phyloP scores from a whole-genome alignment of 2,797 vertebrate genomes.

The Pseudochromis fuscus region DNA sequence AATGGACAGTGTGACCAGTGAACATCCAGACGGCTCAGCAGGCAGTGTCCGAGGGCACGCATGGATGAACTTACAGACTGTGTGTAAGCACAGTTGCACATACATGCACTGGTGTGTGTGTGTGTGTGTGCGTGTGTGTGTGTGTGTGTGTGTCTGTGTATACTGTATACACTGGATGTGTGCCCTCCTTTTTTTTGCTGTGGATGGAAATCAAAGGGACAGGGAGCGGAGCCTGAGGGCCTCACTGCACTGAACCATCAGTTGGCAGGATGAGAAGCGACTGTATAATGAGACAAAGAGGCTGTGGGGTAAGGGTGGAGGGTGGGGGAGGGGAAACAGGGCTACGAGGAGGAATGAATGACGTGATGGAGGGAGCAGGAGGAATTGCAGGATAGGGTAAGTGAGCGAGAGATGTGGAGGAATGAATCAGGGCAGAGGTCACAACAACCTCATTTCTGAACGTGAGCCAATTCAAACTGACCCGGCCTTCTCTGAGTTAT shows the following conservation, averaged over 20 bases:
- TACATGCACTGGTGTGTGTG: background rate
- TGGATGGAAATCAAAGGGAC: constrained; percentile 72
- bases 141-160: constrained; percentile 9
- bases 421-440: constrained; percentile 43
- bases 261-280: constrained; percentile 64
- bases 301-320: accelerated
- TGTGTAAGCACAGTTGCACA: background rate
- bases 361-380: constrained; percentile 36
- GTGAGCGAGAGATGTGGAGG: background rate
- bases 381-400: constrained; percentile 15
- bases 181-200: constrained; percentile 65
- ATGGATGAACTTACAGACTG: constrained; percentile 1
- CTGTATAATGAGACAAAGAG: constrained; percentile 50
- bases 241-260: constrained; percentile 77
- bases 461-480: background rate
- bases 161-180: constrained; percentile 31
- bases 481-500: background rate
- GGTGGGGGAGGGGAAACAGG: background rate
- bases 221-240: constrained; percentile 55
- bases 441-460: constrained; percentile 17
- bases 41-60: background rate
- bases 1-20: background rate
- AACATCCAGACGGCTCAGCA: constrained; percentile 7
- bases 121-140: constrained; percentile 11
- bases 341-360: constrained; percentile 17